phyloP scores from a whole-genome alignment of 2,888 invertebrate genomes.

The Dasypolia templi region DNA sequence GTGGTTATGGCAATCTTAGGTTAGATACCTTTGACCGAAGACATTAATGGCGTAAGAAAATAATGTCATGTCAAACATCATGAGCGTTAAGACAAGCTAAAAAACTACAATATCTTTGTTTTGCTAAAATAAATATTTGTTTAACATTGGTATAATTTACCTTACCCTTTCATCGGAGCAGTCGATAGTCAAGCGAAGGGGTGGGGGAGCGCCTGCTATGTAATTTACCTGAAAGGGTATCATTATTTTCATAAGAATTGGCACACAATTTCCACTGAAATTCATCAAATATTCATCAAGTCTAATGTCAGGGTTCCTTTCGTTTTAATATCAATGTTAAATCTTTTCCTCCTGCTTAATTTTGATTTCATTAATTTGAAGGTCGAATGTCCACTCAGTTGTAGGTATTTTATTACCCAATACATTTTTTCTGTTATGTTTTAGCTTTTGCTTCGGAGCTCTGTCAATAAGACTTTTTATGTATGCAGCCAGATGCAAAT shows the following conservation, averaged over 20 bases:
- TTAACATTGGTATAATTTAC: constrained; percentile 31
- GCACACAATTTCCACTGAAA: constrained; percentile 7
- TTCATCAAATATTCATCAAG: constrained; percentile 20
- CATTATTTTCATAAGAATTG: constrained; percentile 9
- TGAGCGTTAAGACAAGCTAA: not conserved
- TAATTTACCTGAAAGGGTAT: constrained; percentile 71
- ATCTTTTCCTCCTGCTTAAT: not conserved
- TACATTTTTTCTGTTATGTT: not conserved
- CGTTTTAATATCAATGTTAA: too few relatives aligned
- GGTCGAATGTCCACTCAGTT: too few relatives aligned
- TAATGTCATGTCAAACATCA: not conserved
- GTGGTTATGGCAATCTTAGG: not conserved
- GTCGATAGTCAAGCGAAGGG: constrained; percentile 82
- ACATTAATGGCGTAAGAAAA: not conserved
- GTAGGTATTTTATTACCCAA: not conserved
- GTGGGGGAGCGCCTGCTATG: constrained; percentile 73
- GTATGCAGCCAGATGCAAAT: not conserved
- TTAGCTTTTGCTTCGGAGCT: too few relatives aligned
- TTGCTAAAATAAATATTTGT: not conserved
- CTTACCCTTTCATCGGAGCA: constrained; percentile 83
- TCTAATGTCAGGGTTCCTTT: not conserved
- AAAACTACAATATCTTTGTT: not conserved
- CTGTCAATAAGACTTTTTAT: not conserved
- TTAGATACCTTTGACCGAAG: not conserved
- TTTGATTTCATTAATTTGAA: not conserved